A percentile compares a stretch with the other conserved stretches of the same genome.
Conservation (phyloP, 2,797 vertebrate genomes). For the Otolemur crassicaudatus region DNA sequence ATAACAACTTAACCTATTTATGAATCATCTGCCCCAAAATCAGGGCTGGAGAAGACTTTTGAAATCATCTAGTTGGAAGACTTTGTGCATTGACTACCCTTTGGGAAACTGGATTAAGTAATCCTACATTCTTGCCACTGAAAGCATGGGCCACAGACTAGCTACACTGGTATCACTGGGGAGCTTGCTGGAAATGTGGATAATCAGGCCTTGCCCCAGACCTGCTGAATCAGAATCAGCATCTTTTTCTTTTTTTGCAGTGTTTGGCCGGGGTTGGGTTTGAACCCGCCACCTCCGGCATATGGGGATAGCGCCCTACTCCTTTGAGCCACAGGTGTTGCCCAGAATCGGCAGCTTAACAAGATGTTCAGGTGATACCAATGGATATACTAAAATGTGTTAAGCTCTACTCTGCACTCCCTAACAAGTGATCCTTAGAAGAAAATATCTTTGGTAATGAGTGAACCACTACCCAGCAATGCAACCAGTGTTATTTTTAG, state of each 20-base stretch:
- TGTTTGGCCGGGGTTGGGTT: too few species aligned
- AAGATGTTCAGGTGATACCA: not conserved
- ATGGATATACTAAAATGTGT: not conserved
- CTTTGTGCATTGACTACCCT: not conserved
- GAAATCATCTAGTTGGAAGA: not conserved
- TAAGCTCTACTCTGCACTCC: not conserved
- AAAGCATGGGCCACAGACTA: not conserved
- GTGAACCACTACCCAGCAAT: not conserved
- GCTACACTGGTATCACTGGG: not conserved
- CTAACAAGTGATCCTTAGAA: not conserved
- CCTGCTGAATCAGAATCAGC: not conserved
- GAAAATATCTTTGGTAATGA: not conserved
- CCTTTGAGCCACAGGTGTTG: too few species aligned
- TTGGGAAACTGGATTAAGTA: conserved; percentile 14
- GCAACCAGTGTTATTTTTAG: not conserved
- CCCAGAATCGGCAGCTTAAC: not conserved
- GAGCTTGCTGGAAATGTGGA: not conserved
- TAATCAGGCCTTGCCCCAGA: not conserved
- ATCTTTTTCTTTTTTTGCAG: not conserved
- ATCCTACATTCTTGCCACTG: not conserved
- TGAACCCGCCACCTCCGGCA: too few species aligned
- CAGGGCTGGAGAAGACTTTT: not conserved
- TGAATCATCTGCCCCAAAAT: not conserved
- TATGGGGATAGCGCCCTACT: too few species aligned
- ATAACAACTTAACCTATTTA: not conserved